Evolutionary conservation across 1,140 invertebrate genomes (phyloP).

Genomic region (Drosophila santomea): DNA sequence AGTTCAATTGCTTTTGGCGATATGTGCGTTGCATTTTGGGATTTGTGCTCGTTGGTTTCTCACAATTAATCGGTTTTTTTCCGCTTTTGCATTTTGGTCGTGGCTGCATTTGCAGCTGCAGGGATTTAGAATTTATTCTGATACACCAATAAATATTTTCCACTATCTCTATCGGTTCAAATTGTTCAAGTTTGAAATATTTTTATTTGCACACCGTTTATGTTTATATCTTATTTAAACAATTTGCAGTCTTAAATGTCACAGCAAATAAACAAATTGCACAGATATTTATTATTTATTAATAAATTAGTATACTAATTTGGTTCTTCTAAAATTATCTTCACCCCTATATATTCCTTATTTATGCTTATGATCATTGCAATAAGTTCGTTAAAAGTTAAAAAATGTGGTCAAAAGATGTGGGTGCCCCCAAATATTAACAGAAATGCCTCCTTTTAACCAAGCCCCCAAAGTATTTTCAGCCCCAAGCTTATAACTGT

Average conservation of each 20-base stretch:
- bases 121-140: not conserved
- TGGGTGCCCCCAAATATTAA: conserved; percentile 27
- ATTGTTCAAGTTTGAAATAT: not conserved
- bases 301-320: too few relatives aligned
- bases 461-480: conserved; percentile 5
- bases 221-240: not conserved
- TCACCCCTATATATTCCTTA: not conserved
- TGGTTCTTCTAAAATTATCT: not conserved
- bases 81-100: conserved; percentile 38
- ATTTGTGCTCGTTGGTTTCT: conserved; percentile 1
- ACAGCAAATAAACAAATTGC: not conserved
- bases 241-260: not conserved
- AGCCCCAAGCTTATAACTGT: conserved; percentile 55
- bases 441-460: conserved; percentile 10
- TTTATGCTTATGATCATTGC: not conserved
- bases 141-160: not conserved
- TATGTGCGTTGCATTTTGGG: conserved; percentile 40
- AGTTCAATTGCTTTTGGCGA: conserved; percentile 38
- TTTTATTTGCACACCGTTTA: not conserved
- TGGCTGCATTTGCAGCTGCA: not conserved
- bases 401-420: not conserved
- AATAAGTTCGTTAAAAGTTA: not conserved
- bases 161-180: not conserved
- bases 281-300: not conserved
- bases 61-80: conserved; percentile 42